Conservation (phyloP, 2,888 invertebrate genomes). For the Plutella xylostella region DNA sequence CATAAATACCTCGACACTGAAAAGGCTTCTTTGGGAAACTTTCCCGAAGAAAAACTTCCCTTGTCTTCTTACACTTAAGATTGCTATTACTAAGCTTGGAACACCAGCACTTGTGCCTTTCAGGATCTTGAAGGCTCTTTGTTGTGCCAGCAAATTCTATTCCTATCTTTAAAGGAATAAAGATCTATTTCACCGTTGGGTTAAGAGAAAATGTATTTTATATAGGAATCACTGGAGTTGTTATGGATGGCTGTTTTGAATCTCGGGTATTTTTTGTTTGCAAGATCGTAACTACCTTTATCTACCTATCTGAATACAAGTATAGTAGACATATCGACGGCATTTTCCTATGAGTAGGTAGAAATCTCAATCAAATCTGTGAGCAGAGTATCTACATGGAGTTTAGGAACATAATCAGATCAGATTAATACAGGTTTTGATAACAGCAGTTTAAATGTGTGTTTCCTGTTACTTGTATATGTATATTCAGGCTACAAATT, state of each 20-base stretch:
- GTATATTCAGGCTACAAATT: no score
- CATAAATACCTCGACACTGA: slow-evolving; percentile 44
- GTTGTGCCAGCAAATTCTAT: slow-evolving; percentile 64
- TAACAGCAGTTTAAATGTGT: no score
- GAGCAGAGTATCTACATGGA: no score
- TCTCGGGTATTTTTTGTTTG: slow-evolving; percentile 23
- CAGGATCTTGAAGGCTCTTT: slow-evolving; percentile 25
- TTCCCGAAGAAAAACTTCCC: no score
- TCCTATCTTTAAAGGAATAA: slow-evolving; percentile 63
- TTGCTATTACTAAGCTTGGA: not conserved
- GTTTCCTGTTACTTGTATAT: no score
- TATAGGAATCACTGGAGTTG: slow-evolving; percentile 27
- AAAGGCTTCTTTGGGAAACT: slow-evolving; percentile 32
- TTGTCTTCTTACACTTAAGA: not conserved
- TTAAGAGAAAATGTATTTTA: slow-evolving; percentile 57
- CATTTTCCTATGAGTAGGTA: no score
- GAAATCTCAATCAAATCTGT: no score
- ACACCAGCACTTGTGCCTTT: slow-evolving; percentile 21
- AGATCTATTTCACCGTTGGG: slow-evolving; percentile 59
- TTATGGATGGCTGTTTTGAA: not conserved
- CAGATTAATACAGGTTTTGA: no score
- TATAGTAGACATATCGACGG: no score
- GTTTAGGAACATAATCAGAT: no score
- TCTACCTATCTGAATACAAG: no score
- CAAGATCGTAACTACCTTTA: no score